These are phyloP conservation scores for Lysandra coridon DNA, from an alignment of 2,888 invertebrate species.

Conservation along the genomic window DNA sequence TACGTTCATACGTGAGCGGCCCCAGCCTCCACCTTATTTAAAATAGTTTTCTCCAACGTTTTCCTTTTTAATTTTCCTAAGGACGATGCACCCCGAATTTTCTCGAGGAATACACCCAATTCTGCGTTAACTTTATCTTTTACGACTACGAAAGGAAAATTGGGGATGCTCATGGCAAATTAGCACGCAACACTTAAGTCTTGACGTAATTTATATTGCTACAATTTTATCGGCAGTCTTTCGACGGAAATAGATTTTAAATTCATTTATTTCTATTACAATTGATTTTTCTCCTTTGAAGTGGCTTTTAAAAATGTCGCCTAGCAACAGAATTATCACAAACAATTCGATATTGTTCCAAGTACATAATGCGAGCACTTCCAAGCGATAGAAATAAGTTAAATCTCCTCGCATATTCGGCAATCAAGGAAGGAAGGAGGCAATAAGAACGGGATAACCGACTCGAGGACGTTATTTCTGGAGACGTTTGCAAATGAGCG, in stretches of 20 bases:
- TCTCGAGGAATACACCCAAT: not conserved
- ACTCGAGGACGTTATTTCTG: constrained; percentile 78
- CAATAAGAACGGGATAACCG: constrained; percentile 79
- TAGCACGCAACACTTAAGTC: constrained; percentile 21
- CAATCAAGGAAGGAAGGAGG: constrained; percentile 77
- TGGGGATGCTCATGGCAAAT: constrained; percentile 15
- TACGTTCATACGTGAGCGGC: constrained; percentile 82
- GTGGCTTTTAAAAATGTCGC: not conserved
- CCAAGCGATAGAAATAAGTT: constrained; percentile 64
- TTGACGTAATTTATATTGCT: constrained; percentile 1
- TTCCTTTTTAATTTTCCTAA: constrained; percentile 49
- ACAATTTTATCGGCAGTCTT: not conserved
- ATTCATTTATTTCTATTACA: not conserved
- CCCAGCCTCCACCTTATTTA: constrained; percentile 59
- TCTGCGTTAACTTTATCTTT: constrained; percentile 14
- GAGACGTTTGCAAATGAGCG: constrained; percentile 81
- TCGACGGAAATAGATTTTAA: not conserved
- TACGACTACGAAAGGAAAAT: constrained; percentile 18
- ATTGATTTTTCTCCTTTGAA: not conserved
- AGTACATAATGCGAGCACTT: constrained; percentile 40
- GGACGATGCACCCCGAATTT: constrained; percentile 1
- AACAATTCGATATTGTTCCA: constrained; percentile 57
- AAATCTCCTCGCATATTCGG: constrained; percentile 74
- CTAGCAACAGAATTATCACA: constrained; percentile 47
- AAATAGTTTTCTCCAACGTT: constrained; percentile 58